Base-by-base conservation (phyloP, 1,140 invertebrate species). In the Notospermus geniculatus region DNA sequence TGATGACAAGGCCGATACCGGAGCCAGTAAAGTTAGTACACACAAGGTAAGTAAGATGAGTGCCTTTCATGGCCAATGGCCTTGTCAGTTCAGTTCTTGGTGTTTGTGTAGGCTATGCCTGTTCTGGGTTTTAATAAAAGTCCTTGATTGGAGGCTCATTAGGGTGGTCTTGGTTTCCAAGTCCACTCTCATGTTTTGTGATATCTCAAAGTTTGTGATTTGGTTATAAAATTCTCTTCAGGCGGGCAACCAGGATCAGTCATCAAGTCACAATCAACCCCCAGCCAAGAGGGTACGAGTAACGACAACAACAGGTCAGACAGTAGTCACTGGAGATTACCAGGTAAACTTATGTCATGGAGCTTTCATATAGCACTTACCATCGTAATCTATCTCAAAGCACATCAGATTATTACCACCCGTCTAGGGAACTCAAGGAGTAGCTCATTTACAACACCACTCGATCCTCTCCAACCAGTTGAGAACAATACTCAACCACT, bases 1-100 rank as follows among this genome's bases (percentile, higher is more conserved):
- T 73, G 95, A 98, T 60, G 82, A 80, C 36, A 80, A 81, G 56
- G 68, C 78, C 5, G 73, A 78, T 54, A 75, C 72, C 9, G 69
- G 65, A 30, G 71, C 74, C 30, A 74, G 69, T 64, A 76, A 60
- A 57, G 62, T 59, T 27, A 62, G 60, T 32, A 32, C 15, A 19
- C 29, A 57, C 19, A 32, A 39, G 27, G 43, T 57, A 15, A 11
- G 11, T 61, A n/a, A 9, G 28, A 15, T 5, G 17, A 41, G 7
- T 15, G 32, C 17, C 29, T 5, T 17, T 25, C 13, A 43, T 11
- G 23, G n/a, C 2, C 25, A 50, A n/a, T 50, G 9, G 9, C 2
- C 27, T 13, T 19, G n/a, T 30, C 1, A 39, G 1, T 53, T 32
- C n/a, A 13, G 2, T 13, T 52, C 53, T 29, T 28, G 19, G 27